phyloP scores from a whole-genome alignment of 2,797 vertebrate genomes.

The Poliocrania exsul region DNA sequence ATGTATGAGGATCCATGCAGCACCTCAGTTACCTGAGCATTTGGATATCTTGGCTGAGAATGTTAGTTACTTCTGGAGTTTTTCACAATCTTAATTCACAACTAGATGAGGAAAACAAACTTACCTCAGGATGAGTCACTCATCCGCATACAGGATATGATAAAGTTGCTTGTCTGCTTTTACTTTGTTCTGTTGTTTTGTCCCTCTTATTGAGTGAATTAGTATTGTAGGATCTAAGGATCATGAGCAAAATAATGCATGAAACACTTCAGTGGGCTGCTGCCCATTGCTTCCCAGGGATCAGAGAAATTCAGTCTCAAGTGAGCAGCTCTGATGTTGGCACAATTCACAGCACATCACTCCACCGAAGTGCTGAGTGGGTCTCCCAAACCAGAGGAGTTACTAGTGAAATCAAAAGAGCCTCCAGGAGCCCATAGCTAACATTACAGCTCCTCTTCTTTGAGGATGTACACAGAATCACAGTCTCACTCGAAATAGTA shows the following conservation, averaged over 20 bases:
- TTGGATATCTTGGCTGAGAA: neutral
- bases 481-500: neutral
- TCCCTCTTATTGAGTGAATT: neutral
- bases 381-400: neutral
- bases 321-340: neutral
- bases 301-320: neutral
- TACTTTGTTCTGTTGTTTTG: neutral
- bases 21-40: neutral
- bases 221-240: neutral
- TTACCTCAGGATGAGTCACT: conserved; percentile 13
- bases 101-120: neutral
- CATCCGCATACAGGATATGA: neutral
- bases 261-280: neutral
- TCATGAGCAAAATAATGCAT: neutral
- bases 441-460: neutral
- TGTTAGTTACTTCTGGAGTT: neutral
- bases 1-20: neutral
- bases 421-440: neutral
- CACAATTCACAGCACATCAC: neutral
- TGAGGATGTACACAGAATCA: neutral
- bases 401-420: neutral
- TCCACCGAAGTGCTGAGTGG: too few species aligned
- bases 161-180: neutral
- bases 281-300: neutral
- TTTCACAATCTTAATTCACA: neutral